Evolutionary conservation across 1,140 invertebrate genomes (phyloP).

Genomic region (Ips nitidus): DNA sequence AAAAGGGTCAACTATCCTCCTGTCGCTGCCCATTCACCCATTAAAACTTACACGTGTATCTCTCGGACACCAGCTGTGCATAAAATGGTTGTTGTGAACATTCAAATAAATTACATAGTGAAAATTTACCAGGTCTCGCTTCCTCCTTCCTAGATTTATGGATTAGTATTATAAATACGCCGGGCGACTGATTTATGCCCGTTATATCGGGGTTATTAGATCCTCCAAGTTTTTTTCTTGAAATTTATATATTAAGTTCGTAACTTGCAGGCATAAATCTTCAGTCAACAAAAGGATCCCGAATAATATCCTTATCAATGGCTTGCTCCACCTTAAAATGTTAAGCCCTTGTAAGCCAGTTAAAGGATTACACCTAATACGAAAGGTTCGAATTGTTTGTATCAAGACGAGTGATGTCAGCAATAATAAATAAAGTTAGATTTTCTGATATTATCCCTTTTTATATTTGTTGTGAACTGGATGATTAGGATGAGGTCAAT

Average conservation of each 20-base stretch:
- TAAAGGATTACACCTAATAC: constrained; percentile 5
- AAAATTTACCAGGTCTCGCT: constrained; percentile 25
- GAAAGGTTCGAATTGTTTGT: too few species aligned
- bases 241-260: too few species aligned
- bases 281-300: too few species aligned
- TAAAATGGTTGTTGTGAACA: constrained; percentile 33
- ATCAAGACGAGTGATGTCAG: too few species aligned
- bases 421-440: too few species aligned
- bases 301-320: constrained; percentile 8
- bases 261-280: too few species aligned
- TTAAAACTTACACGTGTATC: constrained; percentile 29
- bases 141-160: constrained; percentile 30
- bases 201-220: background rate
- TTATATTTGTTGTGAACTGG: too few species aligned
- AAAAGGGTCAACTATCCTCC: background rate
- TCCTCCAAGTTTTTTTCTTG: background rate
- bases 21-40: constrained; percentile 21
- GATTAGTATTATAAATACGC: constrained; percentile 19
- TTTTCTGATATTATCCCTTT: too few species aligned
- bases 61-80: constrained; percentile 26
- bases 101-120: constrained; percentile 26
- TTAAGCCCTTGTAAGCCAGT: constrained; percentile 15
- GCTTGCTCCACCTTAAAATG: constrained; percentile 4
- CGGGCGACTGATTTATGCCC: background rate
- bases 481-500: too few species aligned